Evolutionary conservation across 2,888 invertebrate species (phyloP).

Genomic region (Amiota mariae): DNA sequence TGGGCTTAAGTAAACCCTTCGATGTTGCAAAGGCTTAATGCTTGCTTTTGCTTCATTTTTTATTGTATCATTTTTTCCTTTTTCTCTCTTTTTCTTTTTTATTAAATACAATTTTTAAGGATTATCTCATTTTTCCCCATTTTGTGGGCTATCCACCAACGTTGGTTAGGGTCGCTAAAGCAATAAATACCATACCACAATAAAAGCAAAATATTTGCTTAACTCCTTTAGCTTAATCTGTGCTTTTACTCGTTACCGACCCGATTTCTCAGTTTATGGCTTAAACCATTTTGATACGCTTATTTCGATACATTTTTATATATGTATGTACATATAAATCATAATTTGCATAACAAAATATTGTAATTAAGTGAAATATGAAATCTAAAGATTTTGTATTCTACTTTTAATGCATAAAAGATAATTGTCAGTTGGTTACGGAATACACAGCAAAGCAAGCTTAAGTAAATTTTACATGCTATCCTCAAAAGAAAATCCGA

Average conservation of each 20-base stretch:
- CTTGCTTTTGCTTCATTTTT: slow-evolving; percentile 4
- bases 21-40: background rate
- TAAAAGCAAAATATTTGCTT: slow-evolving; percentile 14
- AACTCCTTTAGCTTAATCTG: background rate
- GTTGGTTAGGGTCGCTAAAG: background rate
- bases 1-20: slow-evolving; percentile 24
- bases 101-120: slow-evolving; percentile 22
- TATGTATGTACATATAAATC: background rate
- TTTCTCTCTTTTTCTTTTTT: background rate
- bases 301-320: slow-evolving; percentile 5
- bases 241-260: background rate
- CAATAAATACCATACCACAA: slow-evolving; percentile 14
- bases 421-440: too few species aligned
- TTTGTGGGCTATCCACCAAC: background rate
- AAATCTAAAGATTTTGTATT: too few species aligned
- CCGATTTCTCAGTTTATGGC: background rate
- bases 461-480: background rate
- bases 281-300: slow-evolving; percentile 7
- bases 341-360: slow-evolving; percentile 15
- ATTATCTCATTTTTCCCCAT: slow-evolving; percentile 24
- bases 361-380: background rate
- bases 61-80: background rate
- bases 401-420: too few species aligned
- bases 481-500: background rate
- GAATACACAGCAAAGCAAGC: background rate